Evolutionary conservation across 1,140 invertebrate genomes (phyloP), one percentile per base, ranked within the genome.

Genomic region (Dinothrombium tinctorium): DNA sequence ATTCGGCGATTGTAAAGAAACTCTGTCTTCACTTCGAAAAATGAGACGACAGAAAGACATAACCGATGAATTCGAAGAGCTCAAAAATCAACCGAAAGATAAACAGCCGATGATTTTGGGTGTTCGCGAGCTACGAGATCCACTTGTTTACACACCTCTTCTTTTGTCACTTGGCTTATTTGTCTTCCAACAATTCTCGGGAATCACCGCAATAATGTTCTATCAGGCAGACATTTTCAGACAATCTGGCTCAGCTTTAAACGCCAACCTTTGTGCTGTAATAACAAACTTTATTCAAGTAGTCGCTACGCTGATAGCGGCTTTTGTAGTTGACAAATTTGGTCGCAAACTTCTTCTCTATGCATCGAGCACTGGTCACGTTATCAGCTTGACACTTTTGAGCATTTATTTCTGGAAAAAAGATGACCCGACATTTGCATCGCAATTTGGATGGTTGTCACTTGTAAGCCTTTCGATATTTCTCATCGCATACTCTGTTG

Each of bases 161-260:
- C 51, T 73, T 0, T 76, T 89, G 25, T 73, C 76, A 0, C 55
- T 90, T 5, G 76, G 76, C 2, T 63, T 92, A 22, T 89, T 90
- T 84, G 71, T 82, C 53, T 81, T 90, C 65, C 84, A 92, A 64
- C 84, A 92, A 58, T 60, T 87, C 43, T 82, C 74, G 47, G 86
- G 84, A 19, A 86, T 87, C 47, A 89, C 87, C 50, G 82, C 82
- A 3, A 74, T 89, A 19, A 83, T 92, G 47, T 90, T 89, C 55
- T 89, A 92, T 53, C 80, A 82, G 0, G 74, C 74, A 12, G 62
- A 62, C 33, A 89, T 94, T 37, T 92, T 92, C 56, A 59, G 48
- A 1, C 63, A 63, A 6, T 67, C 75, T 5, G 67, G 69, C 1
- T 68, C 69, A 44, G 74, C 55, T 2, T 62, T 80, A 7, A 48